Evolutionary conservation across 2,113 vertebrate genomes (phyloP), one percentile per base, ranked within the genome.

Genomic region (Morone chrysops): DNA sequence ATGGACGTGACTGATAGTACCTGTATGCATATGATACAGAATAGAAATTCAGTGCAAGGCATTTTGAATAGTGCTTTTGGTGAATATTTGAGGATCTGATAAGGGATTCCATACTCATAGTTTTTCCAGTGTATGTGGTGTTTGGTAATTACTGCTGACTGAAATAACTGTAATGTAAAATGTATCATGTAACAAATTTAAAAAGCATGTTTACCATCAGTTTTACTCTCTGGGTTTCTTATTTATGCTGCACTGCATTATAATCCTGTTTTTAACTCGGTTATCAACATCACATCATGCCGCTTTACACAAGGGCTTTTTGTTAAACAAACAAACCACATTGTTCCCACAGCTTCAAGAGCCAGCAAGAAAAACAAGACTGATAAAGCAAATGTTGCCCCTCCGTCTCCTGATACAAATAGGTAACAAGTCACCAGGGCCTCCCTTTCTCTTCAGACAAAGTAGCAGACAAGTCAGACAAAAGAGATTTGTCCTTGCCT

Each of bases 321-420:
- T 36, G 57, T 74, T 67, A 84, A 80, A 82, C 79, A 67, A 79
- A 82, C 8, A 48, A 47, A 43, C 48, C 41, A 6, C 8, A 57
- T 5, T 72, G 81, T 80, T 88, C 74, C n/a, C 47, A 83, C 75
- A 67, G 65, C 31, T 31, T 61, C 36, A 60, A 80, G 22, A 62
- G 73, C 70, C 43, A 50, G 62, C 60, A 72, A 68, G 80, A 70
- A 84, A 75, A 75, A 0, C 48, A 0, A 62, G 31, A n/a, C 69
- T 47, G 72, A 85, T 78, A 83, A 75, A 75, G 25, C 11, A 66
- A 82, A 75, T 4, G 54, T 73, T 1, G 13, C 43, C 18, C 47
- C 31, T 16, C 36, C 1, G 14, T 59, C 54, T 54, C 16, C 20
- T 74, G 72, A 70, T 53, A 75, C 45, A 81, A 48, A 75, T 50